Evolutionary conservation across 2,888 invertebrate genomes (phyloP).

Genomic region (Trissolcus japonicus): DNA sequence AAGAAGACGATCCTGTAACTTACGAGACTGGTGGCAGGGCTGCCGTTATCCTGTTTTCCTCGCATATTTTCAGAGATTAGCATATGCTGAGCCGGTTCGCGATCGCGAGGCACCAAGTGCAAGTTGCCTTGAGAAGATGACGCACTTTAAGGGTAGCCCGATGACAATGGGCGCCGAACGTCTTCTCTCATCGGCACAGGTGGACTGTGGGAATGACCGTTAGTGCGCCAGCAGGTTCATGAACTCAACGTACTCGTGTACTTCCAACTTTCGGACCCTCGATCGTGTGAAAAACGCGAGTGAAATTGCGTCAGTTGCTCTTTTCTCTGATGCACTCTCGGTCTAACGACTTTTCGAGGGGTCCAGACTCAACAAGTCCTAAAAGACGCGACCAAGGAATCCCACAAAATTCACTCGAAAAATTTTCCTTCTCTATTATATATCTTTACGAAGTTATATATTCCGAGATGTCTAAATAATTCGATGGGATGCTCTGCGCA

Average conservation of each 20-base stretch:
- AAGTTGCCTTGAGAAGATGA: slow-evolving; percentile 63
- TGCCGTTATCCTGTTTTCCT: slow-evolving; percentile 55
- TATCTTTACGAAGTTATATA: too few species aligned
- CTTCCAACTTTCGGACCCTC: slow-evolving; percentile 12
- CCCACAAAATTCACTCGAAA: too few species aligned
- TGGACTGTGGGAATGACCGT: slow-evolving; percentile 75
- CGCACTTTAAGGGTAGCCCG: slow-evolving; percentile 64
- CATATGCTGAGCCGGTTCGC: slow-evolving; percentile 64
- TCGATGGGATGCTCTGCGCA: background rate
- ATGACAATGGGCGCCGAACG: slow-evolving; percentile 67
- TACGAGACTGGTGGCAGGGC: slow-evolving; percentile 44
- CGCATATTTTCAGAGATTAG: slow-evolving; percentile 61
- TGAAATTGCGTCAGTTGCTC: slow-evolving; percentile 17
- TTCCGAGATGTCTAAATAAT: too few species aligned
- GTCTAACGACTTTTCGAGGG: slow-evolving; percentile 20
- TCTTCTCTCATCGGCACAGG: slow-evolving; percentile 67
- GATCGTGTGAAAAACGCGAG: slow-evolving; percentile 46
- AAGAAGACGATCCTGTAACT: slow-evolving; percentile 54
- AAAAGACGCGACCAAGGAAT: too few species aligned
- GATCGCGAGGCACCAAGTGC: slow-evolving; percentile 59
- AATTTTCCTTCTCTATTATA: background rate
- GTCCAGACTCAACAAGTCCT: too few species aligned
- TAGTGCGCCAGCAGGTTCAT: slow-evolving; percentile 68
- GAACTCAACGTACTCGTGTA: slow-evolving; percentile 15
- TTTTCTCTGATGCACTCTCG: slow-evolving; percentile 12